Percentiles rank a stretch among this genome's conserved stretches.
These are phyloP conservation scores for Drosophila cardini DNA, from an alignment of 1,140 invertebrate species.

Conservation along the genomic window DNA sequence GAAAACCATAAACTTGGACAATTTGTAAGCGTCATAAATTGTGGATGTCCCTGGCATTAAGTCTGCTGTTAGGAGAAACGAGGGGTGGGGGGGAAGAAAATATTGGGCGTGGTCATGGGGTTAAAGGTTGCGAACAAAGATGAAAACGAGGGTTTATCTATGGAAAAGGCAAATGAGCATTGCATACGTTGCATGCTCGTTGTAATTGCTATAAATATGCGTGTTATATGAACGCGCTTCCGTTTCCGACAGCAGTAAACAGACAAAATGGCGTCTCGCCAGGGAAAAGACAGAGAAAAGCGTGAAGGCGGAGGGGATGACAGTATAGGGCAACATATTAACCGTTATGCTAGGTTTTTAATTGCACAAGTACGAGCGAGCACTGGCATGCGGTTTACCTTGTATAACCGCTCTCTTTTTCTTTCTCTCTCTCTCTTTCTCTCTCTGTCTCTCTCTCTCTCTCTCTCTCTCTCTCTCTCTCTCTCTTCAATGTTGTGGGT, in stretches of 20 bases:
- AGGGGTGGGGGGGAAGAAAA: not conserved
- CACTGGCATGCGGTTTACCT: slow-evolving; percentile 10
- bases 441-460: not conserved
- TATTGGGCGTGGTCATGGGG: not conserved
- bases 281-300: not conserved
- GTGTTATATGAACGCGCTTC: slow-evolving; percentile 53
- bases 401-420: not conserved
- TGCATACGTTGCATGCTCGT: slow-evolving; percentile 24
- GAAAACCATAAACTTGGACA: slow-evolving; percentile 68
- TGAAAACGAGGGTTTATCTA: slow-evolving; percentile 16
- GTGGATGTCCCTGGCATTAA: not conserved
- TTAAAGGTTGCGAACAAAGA: not conserved
- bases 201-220: slow-evolving; percentile 54
- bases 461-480: too few species aligned
- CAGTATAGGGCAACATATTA: slow-evolving; percentile 17
- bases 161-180: slow-evolving; percentile 41
- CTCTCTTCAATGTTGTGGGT: slow-evolving; percentile 19
- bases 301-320: not conserved
- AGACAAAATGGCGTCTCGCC: slow-evolving; percentile 28
- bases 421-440: not conserved
- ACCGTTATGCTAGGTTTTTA: slow-evolving; percentile 43
- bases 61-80: not conserved
- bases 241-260: slow-evolving; percentile 45
- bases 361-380: slow-evolving; percentile 39
- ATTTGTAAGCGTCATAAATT: slow-evolving; percentile 61